A percentile compares a stretch with the other conserved stretches of the same genome.
Conservation (phyloP, 92 coral and sea anemone species). For the Umimayanthus kanabou region DNA sequence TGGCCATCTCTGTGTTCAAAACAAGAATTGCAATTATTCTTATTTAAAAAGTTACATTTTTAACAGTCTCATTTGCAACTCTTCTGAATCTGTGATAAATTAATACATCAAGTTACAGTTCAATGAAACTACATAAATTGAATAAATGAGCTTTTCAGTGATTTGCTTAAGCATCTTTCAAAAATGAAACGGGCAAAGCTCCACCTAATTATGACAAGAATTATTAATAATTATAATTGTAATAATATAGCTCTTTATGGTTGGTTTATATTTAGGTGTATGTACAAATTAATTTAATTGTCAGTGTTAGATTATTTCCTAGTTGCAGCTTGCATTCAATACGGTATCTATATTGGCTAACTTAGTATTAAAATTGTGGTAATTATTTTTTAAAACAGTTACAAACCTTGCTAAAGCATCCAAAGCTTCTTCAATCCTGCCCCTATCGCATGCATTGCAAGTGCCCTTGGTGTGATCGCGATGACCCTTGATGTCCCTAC, state of each 20-base stretch:
- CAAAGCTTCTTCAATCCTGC: constrained; percentile 73
- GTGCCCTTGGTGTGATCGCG: constrained; percentile 67
- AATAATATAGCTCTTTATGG: too few species aligned
- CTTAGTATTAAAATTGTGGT: neutral
- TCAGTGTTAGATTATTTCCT: too few species aligned
- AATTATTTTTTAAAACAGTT: neutral
- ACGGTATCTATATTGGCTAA: too few species aligned
- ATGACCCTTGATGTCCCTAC: constrained; percentile 54
- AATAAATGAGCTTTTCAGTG: too few species aligned
- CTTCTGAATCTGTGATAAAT: neutral
- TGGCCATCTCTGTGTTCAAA: constrained; percentile 61
- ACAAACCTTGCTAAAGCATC: constrained; percentile 72
- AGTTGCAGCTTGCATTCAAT: too few species aligned
- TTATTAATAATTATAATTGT: too few species aligned
- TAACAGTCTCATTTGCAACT: neutral
- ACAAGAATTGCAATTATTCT: neutral
- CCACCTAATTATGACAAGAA: too few species aligned
- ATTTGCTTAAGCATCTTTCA: too few species aligned
- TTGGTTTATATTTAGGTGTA: too few species aligned
- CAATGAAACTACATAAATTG: too few species aligned
- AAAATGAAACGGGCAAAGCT: too few species aligned
- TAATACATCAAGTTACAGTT: neutral
- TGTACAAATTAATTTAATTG: too few species aligned
- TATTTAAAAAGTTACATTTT: neutral
- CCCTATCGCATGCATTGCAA: constrained; percentile 74